These are phyloP conservation scores for Labia minor DNA, from an alignment of 2,888 invertebrate species.

Conservation along the genomic window DNA sequence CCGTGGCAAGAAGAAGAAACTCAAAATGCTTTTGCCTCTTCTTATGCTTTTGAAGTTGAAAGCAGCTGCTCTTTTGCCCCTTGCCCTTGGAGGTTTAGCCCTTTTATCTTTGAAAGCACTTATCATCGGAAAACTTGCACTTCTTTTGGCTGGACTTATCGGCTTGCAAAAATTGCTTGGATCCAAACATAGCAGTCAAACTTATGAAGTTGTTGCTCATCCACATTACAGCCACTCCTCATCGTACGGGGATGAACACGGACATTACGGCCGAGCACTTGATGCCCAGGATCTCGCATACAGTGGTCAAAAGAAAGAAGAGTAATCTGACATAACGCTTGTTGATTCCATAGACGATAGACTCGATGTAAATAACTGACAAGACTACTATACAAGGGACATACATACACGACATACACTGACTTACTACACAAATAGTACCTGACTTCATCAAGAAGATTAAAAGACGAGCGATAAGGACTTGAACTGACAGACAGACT, in stretches of 20 bases:
- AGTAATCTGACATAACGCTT: background rate
- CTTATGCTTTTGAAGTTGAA: slow-evolving; percentile 68
- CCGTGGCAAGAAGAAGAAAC: slow-evolving; percentile 69
- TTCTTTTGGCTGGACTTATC: slow-evolving; percentile 62
- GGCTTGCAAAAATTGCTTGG: slow-evolving; percentile 69
- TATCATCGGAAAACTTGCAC: slow-evolving; percentile 70
- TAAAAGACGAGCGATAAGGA: background rate
- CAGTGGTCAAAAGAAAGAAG: slow-evolving; percentile 43
- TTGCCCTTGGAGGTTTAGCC: slow-evolving; percentile 65
- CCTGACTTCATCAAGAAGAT: background rate
- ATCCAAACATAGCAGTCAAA: slow-evolving; percentile 54
- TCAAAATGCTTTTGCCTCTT: slow-evolving; percentile 64
- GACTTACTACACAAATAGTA: background rate
- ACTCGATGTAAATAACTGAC: background rate
- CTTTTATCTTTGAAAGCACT: slow-evolving; percentile 75
- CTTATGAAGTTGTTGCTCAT: slow-evolving; percentile 62
- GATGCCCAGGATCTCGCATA: slow-evolving; percentile 58
- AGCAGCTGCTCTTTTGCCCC: slow-evolving; percentile 63
- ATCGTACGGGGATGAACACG: slow-evolving; percentile 35
- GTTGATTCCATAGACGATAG: background rate
- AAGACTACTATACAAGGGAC: background rate
- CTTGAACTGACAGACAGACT: background rate
- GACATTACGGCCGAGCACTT: slow-evolving; percentile 50
- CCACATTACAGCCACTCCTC: slow-evolving; percentile 31
- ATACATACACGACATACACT: background rate